Base-by-base conservation (phyloP, 1,140 invertebrate genomes). In the Papilio glaucus region DNA sequence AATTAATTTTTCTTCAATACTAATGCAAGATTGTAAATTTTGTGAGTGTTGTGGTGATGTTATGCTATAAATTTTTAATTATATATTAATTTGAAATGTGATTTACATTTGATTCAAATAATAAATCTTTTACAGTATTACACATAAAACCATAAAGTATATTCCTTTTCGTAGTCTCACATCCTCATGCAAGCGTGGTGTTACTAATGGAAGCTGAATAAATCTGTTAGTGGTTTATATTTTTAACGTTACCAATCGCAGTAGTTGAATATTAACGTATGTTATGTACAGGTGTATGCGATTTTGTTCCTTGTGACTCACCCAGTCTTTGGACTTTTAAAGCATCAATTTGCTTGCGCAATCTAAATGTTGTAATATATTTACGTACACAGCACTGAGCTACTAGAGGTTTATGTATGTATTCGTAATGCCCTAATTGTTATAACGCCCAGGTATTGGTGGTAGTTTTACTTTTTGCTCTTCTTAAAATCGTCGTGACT, bases 301-400 rank as follows among this genome's bases (percentile, higher is more conserved):
- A 12, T 24, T 57, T 2, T 33, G 6, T 33, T 33, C 6, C 2
- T 33, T 57, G 21, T 57, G 21, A 57, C 49, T 57, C 49, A 57
- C 49, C 10, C 13, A 41, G 39, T 41, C 21, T 49, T 49, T 57
- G 10, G 21, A 24, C 18, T 57, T 12, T 9, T 5, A 24, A 57
- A 57, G 21, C 49, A 57, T 57, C 29, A 53, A 53, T 29, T 33
- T 39, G 62, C 33, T 65, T 65, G 62, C 24, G 62, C 62, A 65
- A 41, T 38, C 62, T 39, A 15, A 63, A 37, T 63, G 61, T 63
- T 45, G 15, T 63, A 18, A 24, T 65, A 65, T 65, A n/a, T 53
- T n/a, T 62, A 63, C 33, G 29, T 18, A 37, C 60, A 62, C 15
- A 65, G 62, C 37, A 39, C 62, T 18, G 18, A 10, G 49, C 33